Base-by-base conservation (phyloP, 2,888 invertebrate species). In the Cryptus viduatorius region DNA sequence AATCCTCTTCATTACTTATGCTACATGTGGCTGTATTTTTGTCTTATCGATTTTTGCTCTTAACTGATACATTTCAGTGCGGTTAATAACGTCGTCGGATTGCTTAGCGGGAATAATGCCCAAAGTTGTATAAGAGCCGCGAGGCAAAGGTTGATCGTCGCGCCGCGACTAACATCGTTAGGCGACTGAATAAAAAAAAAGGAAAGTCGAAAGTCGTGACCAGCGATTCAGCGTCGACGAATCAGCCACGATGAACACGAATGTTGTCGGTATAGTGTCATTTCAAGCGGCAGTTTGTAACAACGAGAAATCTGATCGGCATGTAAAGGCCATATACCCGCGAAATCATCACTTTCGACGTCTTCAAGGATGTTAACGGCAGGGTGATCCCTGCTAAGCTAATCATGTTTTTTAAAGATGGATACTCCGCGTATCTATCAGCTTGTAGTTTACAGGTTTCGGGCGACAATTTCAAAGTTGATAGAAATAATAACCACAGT, bases 171-270 rank as follows among this genome's bases (percentile, higher is more conserved):
- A 48, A 68, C 46, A 48, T 48, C 68, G 68, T 50, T 68, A 68
- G 48, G 48, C 29, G 50, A 50, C 14, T 50, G 50, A 50, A 50
- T 16, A 44, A 67, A 77, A 67, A 77, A 67, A 77, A 77, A 29
- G 67, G 76, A 77, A 77, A 77, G 76, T 67, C 19, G 67, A 67
- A 67, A 77, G 76, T 67, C 67, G 67, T 56, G 53, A 48, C 44
- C 53, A 77, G 37, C 53, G 48, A 75, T 75, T 31, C 46, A 64
- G 37, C 67, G 56, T 31, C 76, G 76, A 77, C 24, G 24, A 24
- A 77, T 77, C 8, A 24, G 67, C 76, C 44, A 16, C 50, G 7
- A 46, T 53, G 19, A 67, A 44, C n/a, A 42, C 44, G 67, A 44
- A n/a, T 44, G 42, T 67, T 50, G 44, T 67, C 14, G 3, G 50